Conservation (phyloP, 1,140 invertebrate genomes). For the Pseudomyrmex flavicornis region DNA sequence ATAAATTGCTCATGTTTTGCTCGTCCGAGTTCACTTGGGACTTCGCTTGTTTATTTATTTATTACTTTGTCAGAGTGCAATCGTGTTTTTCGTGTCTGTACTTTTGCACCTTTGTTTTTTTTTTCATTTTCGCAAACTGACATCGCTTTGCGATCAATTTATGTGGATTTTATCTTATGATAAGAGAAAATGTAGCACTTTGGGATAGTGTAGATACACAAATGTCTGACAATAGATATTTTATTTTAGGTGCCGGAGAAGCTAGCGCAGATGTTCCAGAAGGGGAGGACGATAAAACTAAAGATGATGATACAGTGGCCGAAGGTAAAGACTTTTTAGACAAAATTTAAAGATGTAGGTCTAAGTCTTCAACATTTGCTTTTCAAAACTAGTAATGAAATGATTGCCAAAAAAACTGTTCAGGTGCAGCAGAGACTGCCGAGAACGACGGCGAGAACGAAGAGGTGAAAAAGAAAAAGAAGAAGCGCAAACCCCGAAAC, state of each 20-base stretch:
- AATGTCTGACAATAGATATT: background rate
- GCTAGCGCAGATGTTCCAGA: slow-evolving; percentile 84
- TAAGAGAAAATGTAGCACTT: background rate
- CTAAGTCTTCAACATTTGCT: background rate
- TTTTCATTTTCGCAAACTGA: too few species aligned
- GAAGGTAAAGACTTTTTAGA: slow-evolving; percentile 64
- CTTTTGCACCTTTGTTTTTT: too few species aligned
- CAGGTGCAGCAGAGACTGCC: slow-evolving; percentile 30
- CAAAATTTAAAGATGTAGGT: too few species aligned
- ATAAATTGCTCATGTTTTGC: too few species aligned
- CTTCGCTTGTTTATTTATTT: too few species aligned
- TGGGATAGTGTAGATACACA: too few species aligned
- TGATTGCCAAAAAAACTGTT: background rate
- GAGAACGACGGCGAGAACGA: slow-evolving; percentile 82
- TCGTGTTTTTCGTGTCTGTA: too few species aligned
- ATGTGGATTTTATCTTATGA: background rate
- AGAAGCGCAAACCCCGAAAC: slow-evolving; percentile 85
- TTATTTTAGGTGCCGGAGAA: slow-evolving; percentile 81
- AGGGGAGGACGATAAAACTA: slow-evolving; percentile 77
- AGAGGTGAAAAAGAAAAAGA: slow-evolving; percentile 88
- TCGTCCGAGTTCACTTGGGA: too few species aligned
- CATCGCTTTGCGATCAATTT: too few species aligned
- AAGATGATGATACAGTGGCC: slow-evolving; percentile 73
- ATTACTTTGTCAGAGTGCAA: too few species aligned
- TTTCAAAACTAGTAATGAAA: background rate